Base-by-base conservation (phyloP, 2,888 invertebrate genomes). In the Ormyrus pomaceus region DNA sequence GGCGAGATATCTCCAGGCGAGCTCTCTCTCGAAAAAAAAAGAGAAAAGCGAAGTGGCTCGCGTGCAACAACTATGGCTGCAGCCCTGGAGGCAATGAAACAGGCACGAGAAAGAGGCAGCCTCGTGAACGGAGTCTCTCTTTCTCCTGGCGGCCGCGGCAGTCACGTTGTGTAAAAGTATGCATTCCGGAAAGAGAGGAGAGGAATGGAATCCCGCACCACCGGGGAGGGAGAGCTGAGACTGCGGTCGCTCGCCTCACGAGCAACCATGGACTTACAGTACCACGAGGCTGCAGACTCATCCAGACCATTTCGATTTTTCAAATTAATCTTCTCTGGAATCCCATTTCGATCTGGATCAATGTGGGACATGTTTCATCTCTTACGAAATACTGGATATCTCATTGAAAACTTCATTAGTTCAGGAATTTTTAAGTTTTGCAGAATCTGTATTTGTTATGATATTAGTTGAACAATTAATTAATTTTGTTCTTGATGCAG, bases 171-270 rank as follows among this genome's bases (percentile, higher is more conserved):
- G 83, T 82, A 84, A 84, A 86, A 86, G 84, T 82, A 83, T 84
- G 83, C 84, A 82, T 83, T 85, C 85, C 84, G 85, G 84, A 85
- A 85, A 85, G 84, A 83, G 83, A 84, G 84, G 84, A 82, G 82
- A 83, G 84, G 84, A 84, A 84, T 84, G 84, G 82, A 82, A 82
- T 82, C 76, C 50, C 64, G 46, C 34, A 34, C 34, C 34, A 34
- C 13, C 73, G 50, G 9, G 19, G 65, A 13, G 55, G 56, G 68
- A 51, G 69, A 66, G 71, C 61, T 62, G 46, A 71, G 50, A 62
- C 55, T 7, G 19, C 46, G 48, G n/a, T 48, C 13, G 73, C 68
- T 34, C 34, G 34, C 34, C 34, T 34, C 34, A 34, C 34, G 34
- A 34, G 34, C 34, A 2, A 34, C 34, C 34, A 34, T 34, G 34